Evolutionary conservation across 2,797 vertebrate species (phyloP), one percentile per base, ranked within the genome.

Genomic region (Coendou prehensilis): DNA sequence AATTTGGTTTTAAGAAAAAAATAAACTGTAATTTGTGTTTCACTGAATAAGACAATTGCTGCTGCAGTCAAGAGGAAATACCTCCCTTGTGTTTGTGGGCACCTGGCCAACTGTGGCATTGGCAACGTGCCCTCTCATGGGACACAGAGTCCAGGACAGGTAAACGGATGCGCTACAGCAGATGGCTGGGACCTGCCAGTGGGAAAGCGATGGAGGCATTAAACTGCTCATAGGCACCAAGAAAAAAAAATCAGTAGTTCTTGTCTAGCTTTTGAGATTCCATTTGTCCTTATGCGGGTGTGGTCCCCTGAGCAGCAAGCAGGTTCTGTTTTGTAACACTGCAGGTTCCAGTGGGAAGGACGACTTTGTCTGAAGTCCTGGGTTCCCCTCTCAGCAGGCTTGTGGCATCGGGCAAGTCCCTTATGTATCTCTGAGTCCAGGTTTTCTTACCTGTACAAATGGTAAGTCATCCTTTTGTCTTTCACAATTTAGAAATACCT

Each of bases 1-100:
- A 80, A 75, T 75, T 5, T 91, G 33, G 57, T 52, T 94, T 84
- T 83, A 45, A 84, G 85, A 10, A 87, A 85, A 73, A 95, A 89
- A 88, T 26, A 86, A 90, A 93, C 85, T 64, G 78, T 26, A 30
- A 87, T 87, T 56, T 87, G 41, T 47, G 50, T 63, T 80, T 92
- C 61, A 30, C 3, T 45, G 79, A 94, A 33, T 67, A 87, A 94
- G 92, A 89, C 37, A 84, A 56, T 1, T 37, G 50, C 59, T 93
- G 69, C 64, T 54, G 11, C 10, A 81, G 61, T 56, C 10, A 45
- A 18, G 59, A 93, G 75, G 50, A 91, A 84, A 41, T 15, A 33
- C 56, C 20, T 69, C 41, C 30, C 67, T 37, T 23, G 64, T 82
- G 71, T 26, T 17, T 78, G 54, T 75, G 71, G 69, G 75, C 54